phyloP scores from a whole-genome alignment of 1,140 invertebrate species.

The Branchinecta lindahli region DNA sequence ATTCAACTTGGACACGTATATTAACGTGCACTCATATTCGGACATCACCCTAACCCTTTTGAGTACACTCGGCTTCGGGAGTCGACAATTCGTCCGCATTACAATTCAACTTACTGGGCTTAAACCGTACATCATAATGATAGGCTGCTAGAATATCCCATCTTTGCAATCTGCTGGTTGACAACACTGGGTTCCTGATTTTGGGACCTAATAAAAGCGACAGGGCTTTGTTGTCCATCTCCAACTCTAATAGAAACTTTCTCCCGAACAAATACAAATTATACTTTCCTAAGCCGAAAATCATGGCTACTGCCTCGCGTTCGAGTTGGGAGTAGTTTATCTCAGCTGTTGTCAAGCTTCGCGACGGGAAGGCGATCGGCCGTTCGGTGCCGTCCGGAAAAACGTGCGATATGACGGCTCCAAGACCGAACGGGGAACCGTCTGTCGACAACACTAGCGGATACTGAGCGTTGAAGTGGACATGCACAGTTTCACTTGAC shows the following conservation, averaged over 20 bases:
- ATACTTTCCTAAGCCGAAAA: conserved; percentile 38
- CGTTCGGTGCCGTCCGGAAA: conserved; percentile 26
- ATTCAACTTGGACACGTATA: no score
- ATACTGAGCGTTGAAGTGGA: conserved; percentile 32
- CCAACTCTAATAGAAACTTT: conserved; percentile 33
- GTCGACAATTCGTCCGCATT: no score
- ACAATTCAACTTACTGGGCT: no score
- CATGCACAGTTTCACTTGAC: conserved; percentile 22
- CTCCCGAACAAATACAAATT: conserved; percentile 36
- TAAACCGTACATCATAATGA: no score
- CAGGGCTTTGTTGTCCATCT: conserved; percentile 37
- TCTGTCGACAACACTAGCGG: conserved; percentile 36
- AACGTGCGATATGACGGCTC: conserved; percentile 31
- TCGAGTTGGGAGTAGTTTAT: conserved; percentile 37
- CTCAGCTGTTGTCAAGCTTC: conserved; percentile 32
- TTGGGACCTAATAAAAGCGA: conserved; percentile 31
- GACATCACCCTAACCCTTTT: no score
- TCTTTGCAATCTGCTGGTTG: no score
- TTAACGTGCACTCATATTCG: no score
- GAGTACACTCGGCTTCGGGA: no score
- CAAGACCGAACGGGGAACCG: conserved; percentile 27
- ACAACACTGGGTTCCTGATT: conserved; percentile 25
- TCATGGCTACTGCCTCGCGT: conserved; percentile 37
- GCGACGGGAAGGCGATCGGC: conserved; percentile 34
- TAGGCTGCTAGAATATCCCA: no score